Evolutionary conservation across 2,797 vertebrate species (phyloP).

Genomic region (Danio kyathit): DNA sequence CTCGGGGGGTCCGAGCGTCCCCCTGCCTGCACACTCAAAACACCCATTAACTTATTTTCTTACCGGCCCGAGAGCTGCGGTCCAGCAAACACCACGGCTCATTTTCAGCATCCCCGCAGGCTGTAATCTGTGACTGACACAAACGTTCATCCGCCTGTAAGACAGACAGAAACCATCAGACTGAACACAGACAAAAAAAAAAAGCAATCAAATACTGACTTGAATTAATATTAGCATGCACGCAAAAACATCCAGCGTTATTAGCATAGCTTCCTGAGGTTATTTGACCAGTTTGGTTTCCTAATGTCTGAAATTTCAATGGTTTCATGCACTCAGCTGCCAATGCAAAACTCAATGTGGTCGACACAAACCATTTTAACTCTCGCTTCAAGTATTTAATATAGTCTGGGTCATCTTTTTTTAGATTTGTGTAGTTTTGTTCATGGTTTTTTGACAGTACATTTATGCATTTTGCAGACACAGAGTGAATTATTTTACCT

Average conservation of each 20-base stretch:
- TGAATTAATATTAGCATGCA: neutral
- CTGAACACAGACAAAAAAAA: neutral
- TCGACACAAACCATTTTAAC: neutral
- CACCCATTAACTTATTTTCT: constrained; percentile 61
- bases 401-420: constrained; percentile 8
- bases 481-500: neutral
- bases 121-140: constrained; percentile 52
- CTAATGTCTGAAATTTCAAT: constrained; percentile 10
- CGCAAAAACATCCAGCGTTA: neutral
- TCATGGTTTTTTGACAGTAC: neutral
- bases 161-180: neutral
- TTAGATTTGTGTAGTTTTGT: constrained; percentile 7
- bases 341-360: neutral
- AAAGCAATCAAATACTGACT: neutral
- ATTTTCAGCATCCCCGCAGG: constrained; percentile 45
- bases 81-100: constrained; percentile 41
- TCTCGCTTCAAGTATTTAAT: neutral
- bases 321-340: neutral
- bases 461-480: constrained; percentile 7
- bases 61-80: constrained; percentile 44
- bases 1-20: constrained; percentile 7
- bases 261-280: neutral
- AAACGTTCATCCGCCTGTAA: neutral
- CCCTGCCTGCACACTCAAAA: constrained; percentile 33
- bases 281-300: neutral